phyloP scores from a whole-genome alignment of 2,797 vertebrate species.

The Mareca penelope region DNA sequence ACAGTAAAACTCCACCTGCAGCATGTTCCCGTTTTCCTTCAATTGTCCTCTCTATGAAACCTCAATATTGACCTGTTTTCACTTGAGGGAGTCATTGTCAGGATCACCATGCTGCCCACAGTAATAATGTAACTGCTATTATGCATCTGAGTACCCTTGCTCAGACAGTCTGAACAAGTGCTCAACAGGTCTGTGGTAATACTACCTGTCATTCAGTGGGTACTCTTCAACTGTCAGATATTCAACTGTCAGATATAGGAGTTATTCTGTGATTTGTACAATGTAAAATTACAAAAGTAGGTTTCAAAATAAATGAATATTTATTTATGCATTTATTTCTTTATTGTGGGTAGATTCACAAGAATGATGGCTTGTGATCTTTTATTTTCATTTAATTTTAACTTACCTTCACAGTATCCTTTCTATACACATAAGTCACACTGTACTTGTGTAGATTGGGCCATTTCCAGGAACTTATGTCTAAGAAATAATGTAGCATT shows the following conservation, averaged over 20 bases:
- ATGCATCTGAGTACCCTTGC: rapidly evolving
- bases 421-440: neutral
- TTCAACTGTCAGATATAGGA: neutral
- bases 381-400: slow-evolving; percentile 1
- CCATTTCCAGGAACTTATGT: neutral
- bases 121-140: rapidly evolving
- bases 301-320: neutral
- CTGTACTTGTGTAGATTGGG: rapidly evolving
- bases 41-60: rapidly evolving
- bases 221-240: neutral
- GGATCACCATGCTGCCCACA: neutral
- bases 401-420: neutral
- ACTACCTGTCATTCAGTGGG: neutral
- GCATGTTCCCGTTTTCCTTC: neutral
- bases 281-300: neutral
- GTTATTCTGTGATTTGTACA: neutral
- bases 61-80: neutral
- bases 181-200: too few relatives aligned
- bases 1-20: neutral
- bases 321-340: neutral
- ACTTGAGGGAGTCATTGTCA: rapidly evolving
- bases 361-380: neutral
- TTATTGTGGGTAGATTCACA: neutral
- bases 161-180: neutral
- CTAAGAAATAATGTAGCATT: neutral